A percentile compares a stretch with the other conserved stretches of the same genome.
Evolutionary conservation across 2,113 vertebrate species (phyloP).

Genomic region (Thomomys bottae): DNA sequence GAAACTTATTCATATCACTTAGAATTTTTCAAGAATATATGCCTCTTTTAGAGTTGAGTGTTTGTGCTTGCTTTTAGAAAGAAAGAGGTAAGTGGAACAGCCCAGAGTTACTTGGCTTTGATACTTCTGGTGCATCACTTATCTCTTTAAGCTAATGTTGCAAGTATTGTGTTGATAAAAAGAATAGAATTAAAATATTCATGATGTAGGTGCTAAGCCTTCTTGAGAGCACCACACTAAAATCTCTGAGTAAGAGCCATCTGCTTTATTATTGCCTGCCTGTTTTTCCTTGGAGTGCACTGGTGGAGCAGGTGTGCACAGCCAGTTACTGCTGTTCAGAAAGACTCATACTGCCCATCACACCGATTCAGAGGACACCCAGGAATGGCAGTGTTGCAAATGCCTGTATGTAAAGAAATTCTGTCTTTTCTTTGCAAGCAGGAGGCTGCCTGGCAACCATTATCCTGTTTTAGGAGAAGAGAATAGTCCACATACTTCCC

Average conservation of each 20-base stretch:
- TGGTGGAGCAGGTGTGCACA: fast-evolving
- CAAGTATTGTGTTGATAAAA: neutral
- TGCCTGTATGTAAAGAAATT: neutral
- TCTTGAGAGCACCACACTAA: neutral
- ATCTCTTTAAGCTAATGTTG: neutral
- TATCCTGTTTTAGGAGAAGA: neutral
- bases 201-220: neutral
- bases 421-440: neutral
- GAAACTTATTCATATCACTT: too few relatives aligned
- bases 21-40: neutral
- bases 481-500: neutral
- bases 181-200: conserved; percentile 14
- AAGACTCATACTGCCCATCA: fast-evolving
- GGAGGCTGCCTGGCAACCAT: conserved; percentile 58
- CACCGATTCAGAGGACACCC: fast-evolving
- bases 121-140: neutral
- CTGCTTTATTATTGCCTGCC: neutral
- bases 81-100: neutral
- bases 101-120: neutral
- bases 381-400: neutral
- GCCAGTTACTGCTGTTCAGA: neutral
- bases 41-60: neutral
- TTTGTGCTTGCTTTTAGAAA: neutral
- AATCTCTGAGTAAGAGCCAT: neutral
- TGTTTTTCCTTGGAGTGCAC: neutral